phyloP scores from a whole-genome alignment of 2,113 vertebrate species.

The Scomber colias region DNA sequence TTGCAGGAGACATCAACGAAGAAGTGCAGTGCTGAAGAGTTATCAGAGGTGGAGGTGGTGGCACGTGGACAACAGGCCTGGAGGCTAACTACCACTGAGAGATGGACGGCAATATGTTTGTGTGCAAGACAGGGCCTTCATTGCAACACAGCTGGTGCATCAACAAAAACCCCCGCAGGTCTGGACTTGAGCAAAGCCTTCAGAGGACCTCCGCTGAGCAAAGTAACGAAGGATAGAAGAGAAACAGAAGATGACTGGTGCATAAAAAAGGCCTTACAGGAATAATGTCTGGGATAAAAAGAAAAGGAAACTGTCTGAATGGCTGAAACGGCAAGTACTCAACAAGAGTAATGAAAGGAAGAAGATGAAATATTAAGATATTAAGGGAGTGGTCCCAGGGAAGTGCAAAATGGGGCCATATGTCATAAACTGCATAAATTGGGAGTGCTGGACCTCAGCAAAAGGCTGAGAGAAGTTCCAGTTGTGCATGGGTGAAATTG shows the following conservation, averaged over 20 bases:
- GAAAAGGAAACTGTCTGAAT: constrained; percentile 5
- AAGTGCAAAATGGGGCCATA: constrained; percentile 24
- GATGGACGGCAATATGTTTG: not conserved
- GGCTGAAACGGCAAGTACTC: not conserved
- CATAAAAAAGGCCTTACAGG: not conserved
- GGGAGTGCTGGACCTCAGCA: constrained; percentile 4
- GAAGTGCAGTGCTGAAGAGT: not conserved
- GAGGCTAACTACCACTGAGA: constrained; percentile 4
- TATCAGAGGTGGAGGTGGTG: not conserved
- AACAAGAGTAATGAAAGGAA: constrained; percentile 29
- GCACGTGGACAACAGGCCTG: constrained; percentile 7
- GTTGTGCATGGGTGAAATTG: constrained; percentile 62
- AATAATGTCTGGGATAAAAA: constrained; percentile 8
- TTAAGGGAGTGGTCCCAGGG: constrained; percentile 35
- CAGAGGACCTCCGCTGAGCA: constrained; percentile 1
- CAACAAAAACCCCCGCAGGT: constrained; percentile 20
- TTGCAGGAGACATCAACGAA: not conserved
- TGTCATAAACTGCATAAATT: constrained; percentile 37
- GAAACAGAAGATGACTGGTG: not conserved
- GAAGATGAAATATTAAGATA: constrained; percentile 16
- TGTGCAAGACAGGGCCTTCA: not conserved
- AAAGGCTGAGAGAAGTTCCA: constrained; percentile 59
- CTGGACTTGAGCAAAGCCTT: constrained; percentile 38
- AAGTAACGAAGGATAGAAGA: not conserved
- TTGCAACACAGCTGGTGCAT: not conserved